These are phyloP conservation scores for Tetramorium bicarinatum DNA, from an alignment of 2,888 invertebrate genomes.

Conservation along the genomic window DNA sequence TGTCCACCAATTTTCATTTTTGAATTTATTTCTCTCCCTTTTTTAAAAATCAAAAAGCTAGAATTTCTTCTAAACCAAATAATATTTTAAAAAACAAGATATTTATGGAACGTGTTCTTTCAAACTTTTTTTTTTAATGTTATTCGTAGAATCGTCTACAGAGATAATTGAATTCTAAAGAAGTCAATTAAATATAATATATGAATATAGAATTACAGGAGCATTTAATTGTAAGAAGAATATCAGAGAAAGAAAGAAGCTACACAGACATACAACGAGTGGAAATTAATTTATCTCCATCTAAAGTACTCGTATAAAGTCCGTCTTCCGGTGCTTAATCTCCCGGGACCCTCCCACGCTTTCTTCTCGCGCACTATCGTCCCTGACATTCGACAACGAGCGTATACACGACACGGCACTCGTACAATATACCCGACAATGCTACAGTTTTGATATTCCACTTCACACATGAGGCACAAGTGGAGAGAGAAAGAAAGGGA, in stretches of 20 bases:
- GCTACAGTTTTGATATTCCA: constrained; percentile 66
- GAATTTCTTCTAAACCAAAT: background rate
- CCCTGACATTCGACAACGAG: constrained; percentile 64
- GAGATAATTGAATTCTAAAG: background rate
- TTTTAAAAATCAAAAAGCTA: background rate
- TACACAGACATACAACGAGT: background rate
- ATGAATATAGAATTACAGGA: background rate
- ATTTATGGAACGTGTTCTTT: background rate
- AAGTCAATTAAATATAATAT: background rate
- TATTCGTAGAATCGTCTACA: background rate
- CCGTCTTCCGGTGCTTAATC: constrained; percentile 29
- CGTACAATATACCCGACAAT: constrained; percentile 26
- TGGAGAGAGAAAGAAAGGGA: background rate
- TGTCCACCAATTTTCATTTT: background rate
- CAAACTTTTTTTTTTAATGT: background rate
- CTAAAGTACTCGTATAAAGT: constrained; percentile 24
- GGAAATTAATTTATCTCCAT: constrained; percentile 41
- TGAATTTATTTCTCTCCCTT: background rate
- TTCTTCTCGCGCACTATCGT: constrained; percentile 52
- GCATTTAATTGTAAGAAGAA: background rate
- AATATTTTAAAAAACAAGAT: background rate
- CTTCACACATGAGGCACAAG: background rate
- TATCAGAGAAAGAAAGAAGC: background rate
- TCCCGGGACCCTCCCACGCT: constrained; percentile 29
- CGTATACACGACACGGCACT: constrained; percentile 46